Percentiles rank a stretch among this genome's conserved stretches.
phyloP scores from a whole-genome alignment of 2,113 vertebrate genomes.

The Limanda limanda region DNA sequence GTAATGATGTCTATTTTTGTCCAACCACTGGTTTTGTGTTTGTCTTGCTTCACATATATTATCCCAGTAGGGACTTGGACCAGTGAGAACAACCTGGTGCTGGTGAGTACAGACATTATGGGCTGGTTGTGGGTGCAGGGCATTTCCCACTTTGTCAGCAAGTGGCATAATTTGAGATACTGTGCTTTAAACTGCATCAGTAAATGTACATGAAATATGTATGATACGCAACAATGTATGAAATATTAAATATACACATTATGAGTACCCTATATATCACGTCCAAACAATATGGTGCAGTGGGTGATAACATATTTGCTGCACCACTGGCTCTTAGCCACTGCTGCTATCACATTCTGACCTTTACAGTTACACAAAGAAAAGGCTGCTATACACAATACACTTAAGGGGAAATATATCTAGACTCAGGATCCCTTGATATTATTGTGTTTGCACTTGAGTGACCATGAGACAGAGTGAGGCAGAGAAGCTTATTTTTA shows the following conservation, averaged over 20 bases:
- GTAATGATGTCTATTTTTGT: no score
- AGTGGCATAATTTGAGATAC: conserved; percentile 14
- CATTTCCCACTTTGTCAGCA: conserved; percentile 43
- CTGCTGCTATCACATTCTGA: conserved; percentile 24
- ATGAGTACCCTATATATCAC: conserved; percentile 44
- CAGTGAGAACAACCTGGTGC: background rate
- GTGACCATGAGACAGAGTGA: background rate
- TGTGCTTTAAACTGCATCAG: conserved; percentile 30
- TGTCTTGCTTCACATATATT: no score
- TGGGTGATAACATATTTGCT: conserved; percentile 37
- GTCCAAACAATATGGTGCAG: conserved; percentile 33
- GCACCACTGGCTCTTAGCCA: conserved; percentile 17
- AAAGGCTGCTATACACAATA: background rate
- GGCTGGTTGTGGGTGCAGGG: conserved; percentile 26
- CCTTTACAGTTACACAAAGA: conserved; percentile 39
- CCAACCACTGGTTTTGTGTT: no score
- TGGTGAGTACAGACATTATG: conserved; percentile 29
- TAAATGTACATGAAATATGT: conserved; percentile 52
- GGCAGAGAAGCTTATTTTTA: background rate
- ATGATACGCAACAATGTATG: conserved; percentile 31
- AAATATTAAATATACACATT: conserved; percentile 55
- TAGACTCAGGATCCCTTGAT: background rate
- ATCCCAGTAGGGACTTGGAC: no score
- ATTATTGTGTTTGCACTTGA: background rate
- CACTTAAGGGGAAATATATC: background rate